Percentiles rank a stretch among this genome's conserved stretches.
These are phyloP conservation scores for Gibbula magus DNA, from an alignment of 2,888 invertebrate species.

Conservation along the genomic window DNA sequence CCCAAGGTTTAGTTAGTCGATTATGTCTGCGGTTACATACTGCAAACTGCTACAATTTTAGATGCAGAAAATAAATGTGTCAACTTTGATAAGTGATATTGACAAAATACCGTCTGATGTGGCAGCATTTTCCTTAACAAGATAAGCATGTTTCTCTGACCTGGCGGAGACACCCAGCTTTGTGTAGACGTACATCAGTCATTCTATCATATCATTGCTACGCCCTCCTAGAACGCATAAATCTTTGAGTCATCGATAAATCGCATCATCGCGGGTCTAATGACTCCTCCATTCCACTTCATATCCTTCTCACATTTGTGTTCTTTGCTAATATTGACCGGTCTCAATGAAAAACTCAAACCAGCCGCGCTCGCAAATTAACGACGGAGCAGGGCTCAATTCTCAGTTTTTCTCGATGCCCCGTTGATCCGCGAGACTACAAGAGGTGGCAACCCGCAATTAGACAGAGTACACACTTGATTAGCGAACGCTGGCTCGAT, in stretches of 20 bases:
- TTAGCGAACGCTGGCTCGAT: conserved; percentile 10
- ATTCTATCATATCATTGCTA: too few species aligned
- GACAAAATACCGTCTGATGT: too few species aligned
- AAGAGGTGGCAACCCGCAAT: conserved; percentile 10
- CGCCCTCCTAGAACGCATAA: neutral
- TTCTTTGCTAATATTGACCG: conserved; percentile 15
- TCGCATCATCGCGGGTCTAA: conserved; percentile 5
- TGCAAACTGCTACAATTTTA: too few species aligned
- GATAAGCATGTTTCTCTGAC: too few species aligned
- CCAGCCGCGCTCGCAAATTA: conserved; percentile 13
- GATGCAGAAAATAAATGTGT: too few species aligned
- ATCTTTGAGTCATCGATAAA: conserved; percentile 11
- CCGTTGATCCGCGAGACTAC: conserved; percentile 11
- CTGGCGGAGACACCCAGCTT: too few species aligned
- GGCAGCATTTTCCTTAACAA: too few species aligned
- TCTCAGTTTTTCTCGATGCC: conserved; percentile 7
- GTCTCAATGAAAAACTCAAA: conserved; percentile 15
- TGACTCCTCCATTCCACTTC: conserved; percentile 5
- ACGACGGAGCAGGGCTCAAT: conserved; percentile 11
- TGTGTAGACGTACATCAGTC: too few species aligned
- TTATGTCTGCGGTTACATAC: too few species aligned
- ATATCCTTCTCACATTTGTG: conserved; percentile 13
- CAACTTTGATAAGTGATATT: too few species aligned
- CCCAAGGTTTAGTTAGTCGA: too few species aligned
- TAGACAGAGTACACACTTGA: conserved; percentile 13